These are phyloP conservation scores for Ectemnius continuus DNA, from an alignment of 2,888 invertebrate species.

Conservation along the genomic window DNA sequence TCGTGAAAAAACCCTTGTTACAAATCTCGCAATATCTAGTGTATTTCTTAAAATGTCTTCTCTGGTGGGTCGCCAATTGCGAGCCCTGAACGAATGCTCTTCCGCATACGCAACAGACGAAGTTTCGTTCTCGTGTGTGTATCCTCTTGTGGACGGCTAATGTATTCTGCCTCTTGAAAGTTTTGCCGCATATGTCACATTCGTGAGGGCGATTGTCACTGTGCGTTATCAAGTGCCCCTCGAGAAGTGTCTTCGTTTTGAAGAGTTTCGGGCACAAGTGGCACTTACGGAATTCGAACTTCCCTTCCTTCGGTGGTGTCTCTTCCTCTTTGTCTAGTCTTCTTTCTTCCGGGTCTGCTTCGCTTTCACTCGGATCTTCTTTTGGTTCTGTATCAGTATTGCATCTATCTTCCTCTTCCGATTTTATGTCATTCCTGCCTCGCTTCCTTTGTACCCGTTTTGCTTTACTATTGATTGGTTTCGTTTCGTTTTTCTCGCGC, in stretches of 20 bases:
- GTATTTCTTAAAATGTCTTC: constrained; percentile 69
- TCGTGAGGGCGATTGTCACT: constrained; percentile 69
- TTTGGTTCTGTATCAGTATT: background rate
- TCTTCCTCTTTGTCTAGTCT: no score
- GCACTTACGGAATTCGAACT: constrained; percentile 59
- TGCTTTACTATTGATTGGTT: no score
- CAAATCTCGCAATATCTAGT: constrained; percentile 67
- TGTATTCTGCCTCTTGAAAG: constrained; percentile 71
- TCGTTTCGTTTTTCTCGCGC: no score
- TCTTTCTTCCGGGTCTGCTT: background rate
- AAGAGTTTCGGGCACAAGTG: constrained; percentile 66
- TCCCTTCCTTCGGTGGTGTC: no score
- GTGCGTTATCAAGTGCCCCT: constrained; percentile 69
- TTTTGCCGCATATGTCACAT: constrained; percentile 70
- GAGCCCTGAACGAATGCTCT: constrained; percentile 71
- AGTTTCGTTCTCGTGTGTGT: constrained; percentile 70
- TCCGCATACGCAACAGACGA: constrained; percentile 72
- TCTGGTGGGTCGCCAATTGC: constrained; percentile 69
- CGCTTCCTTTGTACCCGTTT: no score
- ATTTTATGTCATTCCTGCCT: background rate
- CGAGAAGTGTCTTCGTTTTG: constrained; percentile 67
- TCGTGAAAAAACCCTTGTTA: constrained; percentile 73
- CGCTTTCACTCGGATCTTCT: background rate
- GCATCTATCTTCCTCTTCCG: background rate
- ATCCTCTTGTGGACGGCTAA: constrained; percentile 71